These are phyloP conservation scores for Notolabrus celidotus DNA, from an alignment of 2,797 vertebrate genomes.

Conservation along the genomic window DNA sequence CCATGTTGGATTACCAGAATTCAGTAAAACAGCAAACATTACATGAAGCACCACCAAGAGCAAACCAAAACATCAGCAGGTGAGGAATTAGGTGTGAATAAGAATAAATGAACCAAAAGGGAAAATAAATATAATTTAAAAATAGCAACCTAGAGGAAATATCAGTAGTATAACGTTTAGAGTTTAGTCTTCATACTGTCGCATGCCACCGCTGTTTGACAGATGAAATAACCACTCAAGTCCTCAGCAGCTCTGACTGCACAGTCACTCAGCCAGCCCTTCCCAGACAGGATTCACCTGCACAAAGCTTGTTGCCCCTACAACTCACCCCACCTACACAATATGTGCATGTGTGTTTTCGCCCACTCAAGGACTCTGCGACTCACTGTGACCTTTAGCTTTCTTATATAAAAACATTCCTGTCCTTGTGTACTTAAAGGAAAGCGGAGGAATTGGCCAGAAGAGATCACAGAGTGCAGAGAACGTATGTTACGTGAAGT, in stretches of 20 bases:
- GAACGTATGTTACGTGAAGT: slow-evolving; percentile 20
- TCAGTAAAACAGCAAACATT: no score
- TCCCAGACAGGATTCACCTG: neutral
- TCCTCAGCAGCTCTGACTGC: neutral
- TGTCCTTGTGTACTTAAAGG: slow-evolving; percentile 11
- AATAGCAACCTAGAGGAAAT: no score
- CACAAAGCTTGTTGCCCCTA: neutral
- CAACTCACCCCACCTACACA: neutral
- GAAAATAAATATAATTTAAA: no score
- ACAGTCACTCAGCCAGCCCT: neutral
- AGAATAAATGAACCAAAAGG: no score
- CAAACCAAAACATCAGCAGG: no score
- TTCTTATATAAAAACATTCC: slow-evolving; percentile 6
- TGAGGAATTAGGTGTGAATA: neutral
- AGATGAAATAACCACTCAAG: neutral
- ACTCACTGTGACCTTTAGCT: slow-evolving; percentile 29
- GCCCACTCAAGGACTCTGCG: slow-evolving; percentile 9
- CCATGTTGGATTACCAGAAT: no score
- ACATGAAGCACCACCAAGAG: no score
- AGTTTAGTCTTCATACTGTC: neutral
- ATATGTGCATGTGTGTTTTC: slow-evolving; percentile 18
- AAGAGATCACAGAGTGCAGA: slow-evolving; percentile 13
- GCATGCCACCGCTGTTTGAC: neutral
- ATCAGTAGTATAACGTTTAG: no score
- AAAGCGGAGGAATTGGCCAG: slow-evolving; percentile 9